These are phyloP conservation scores for Cylloceria caligata DNA, from an alignment of 2,888 invertebrate genomes.

Conservation along the genomic window DNA sequence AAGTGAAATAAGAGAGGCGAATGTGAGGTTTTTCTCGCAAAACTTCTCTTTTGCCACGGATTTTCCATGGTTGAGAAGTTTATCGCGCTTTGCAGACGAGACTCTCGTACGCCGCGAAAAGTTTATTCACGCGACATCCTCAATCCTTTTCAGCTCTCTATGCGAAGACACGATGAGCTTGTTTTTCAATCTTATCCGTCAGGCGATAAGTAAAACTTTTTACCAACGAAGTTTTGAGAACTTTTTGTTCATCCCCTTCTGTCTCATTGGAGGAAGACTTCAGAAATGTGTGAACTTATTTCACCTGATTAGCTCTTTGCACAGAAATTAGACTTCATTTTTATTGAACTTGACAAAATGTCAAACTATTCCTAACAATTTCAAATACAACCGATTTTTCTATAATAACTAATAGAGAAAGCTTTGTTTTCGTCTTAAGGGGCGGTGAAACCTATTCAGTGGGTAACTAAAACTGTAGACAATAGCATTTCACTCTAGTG, in stretches of 20 bases:
- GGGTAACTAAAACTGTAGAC: no score
- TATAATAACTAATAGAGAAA: no score
- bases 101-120: constrained; percentile 50
- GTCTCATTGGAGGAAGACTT: neutral
- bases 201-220: constrained; percentile 25
- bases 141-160: constrained; percentile 11
- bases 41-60: constrained; percentile 54
- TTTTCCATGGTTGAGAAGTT: constrained; percentile 54
- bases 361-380: no score
- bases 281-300: neutral
- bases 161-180: constrained; percentile 31
- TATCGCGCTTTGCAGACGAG: constrained; percentile 57
- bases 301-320: neutral
- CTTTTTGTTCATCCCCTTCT: constrained; percentile 2
- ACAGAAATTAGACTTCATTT: neutral
- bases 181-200: constrained; percentile 29
- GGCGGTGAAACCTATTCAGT: no score
- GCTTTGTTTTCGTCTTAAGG: no score
- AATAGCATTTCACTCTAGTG: no score
- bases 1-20: constrained; percentile 37
- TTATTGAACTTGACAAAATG: no score
- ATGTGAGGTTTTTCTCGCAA: constrained; percentile 61
- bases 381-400: no score
- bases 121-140: constrained; percentile 40
- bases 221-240: constrained; percentile 25